These are phyloP conservation scores for Ligdia adustata DNA, from an alignment of 2,888 invertebrate genomes.

Conservation along the genomic window DNA sequence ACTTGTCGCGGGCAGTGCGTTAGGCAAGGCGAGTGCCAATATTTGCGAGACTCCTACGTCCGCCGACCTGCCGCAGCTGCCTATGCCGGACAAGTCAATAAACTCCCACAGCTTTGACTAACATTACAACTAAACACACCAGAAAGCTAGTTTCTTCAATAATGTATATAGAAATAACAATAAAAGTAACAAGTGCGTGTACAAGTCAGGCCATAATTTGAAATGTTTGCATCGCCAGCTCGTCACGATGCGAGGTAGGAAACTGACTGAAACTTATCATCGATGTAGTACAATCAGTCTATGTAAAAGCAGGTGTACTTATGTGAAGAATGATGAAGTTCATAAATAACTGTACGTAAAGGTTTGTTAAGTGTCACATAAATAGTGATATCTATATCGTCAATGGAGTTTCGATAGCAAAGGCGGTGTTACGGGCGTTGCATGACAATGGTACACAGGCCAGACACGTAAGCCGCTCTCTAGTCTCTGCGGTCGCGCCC, in stretches of 20 bases:
- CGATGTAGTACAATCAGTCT: too few relatives aligned
- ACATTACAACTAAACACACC: conserved; percentile 5
- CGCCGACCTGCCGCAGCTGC: conserved; percentile 67
- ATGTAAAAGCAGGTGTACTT: not conserved
- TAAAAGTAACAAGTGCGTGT: not conserved
- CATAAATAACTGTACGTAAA: too few relatives aligned
- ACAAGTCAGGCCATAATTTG: not conserved
- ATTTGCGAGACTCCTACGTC: conserved; percentile 81
- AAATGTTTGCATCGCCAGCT: conserved; percentile 1
- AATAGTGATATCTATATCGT: conserved; percentile 7
- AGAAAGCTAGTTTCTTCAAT: conserved; percentile 20
- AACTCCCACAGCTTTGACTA: conserved; percentile 57
- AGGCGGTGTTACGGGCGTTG: conserved; percentile 37
- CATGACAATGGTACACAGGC: conserved; percentile 28
- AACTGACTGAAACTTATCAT: not conserved
- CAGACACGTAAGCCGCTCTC: conserved; percentile 60
- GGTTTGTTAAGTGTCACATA: conserved; percentile 1
- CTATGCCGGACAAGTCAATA: conserved; percentile 58
- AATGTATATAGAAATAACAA: not conserved
- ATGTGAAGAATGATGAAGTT: conserved; percentile 1
- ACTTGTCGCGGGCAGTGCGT: conserved; percentile 61
- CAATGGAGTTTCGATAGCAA: conserved; percentile 26
- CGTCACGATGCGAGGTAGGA: not conserved
- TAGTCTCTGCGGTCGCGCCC: conserved; percentile 60
- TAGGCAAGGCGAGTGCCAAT: conserved; percentile 75